A percentile compares a stretch with the other conserved stretches of the same genome.
Conservation (phyloP, 2,888 invertebrate genomes). For the Helleia helle region DNA sequence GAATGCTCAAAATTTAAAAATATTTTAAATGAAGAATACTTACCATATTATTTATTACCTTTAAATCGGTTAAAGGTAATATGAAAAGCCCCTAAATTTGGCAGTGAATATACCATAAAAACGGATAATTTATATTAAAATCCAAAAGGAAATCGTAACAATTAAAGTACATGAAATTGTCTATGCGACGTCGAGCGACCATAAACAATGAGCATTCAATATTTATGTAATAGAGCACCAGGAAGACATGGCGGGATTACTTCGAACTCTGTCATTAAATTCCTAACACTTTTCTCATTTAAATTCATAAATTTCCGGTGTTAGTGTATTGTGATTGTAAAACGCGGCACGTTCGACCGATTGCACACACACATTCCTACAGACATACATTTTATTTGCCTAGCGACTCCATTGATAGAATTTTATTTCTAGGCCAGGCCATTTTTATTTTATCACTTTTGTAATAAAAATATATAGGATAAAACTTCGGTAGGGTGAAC, state of each 20-base stretch:
- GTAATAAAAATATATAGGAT: too few relatives aligned
- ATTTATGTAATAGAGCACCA: constrained; percentile 47
- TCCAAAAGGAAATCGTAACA: constrained; percentile 18
- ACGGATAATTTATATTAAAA: too few relatives aligned
- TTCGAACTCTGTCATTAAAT: constrained; percentile 62
- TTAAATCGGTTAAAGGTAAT: too few relatives aligned
- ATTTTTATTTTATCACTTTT: constrained; percentile 14
- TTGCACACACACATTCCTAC: constrained; percentile 47
- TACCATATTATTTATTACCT: too few relatives aligned
- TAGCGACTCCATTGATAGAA: constrained; percentile 11
- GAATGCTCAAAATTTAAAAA: neutral
- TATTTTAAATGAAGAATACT: too few relatives aligned
- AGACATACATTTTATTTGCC: constrained; percentile 34
- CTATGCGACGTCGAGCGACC: constrained; percentile 30
- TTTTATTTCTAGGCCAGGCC: neutral
- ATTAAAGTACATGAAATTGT: constrained; percentile 31
- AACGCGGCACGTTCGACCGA: constrained; percentile 57
- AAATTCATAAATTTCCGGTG: constrained; percentile 74
- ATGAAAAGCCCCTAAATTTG: too few relatives aligned
- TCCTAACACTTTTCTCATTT: constrained; percentile 71
- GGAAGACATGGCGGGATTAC: constrained; percentile 44
- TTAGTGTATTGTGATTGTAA: constrained; percentile 50
- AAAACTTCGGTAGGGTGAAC: too few relatives aligned
- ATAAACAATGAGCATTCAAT: constrained; percentile 53
- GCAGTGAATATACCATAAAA: too few relatives aligned